Percentiles rank a stretch among this genome's conserved stretches.
These are phyloP conservation scores for Gnathochromis pfefferi DNA, from an alignment of 2,113 vertebrate genomes.

Conservation along the genomic window DNA sequence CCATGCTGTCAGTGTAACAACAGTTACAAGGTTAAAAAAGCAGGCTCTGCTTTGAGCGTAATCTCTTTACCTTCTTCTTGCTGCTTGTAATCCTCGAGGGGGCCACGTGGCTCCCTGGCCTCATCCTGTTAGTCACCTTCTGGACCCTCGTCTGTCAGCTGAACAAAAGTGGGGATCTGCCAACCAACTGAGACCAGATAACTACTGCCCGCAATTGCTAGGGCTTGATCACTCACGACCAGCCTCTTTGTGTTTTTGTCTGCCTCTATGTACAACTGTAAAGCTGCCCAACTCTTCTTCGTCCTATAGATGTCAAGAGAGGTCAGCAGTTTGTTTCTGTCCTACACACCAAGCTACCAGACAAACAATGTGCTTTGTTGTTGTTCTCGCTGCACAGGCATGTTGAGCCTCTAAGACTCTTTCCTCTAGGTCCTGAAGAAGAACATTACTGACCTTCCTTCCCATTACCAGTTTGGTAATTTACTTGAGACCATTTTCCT, in stretches of 20 bases:
- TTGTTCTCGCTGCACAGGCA: neutral
- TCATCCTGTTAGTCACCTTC: slow-evolving; percentile 92
- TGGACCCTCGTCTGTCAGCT: slow-evolving; percentile 78
- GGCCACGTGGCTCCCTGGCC: slow-evolving; percentile 74
- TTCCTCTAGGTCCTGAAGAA: neutral
- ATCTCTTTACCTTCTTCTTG: slow-evolving; percentile 85
- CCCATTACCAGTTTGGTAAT: neutral
- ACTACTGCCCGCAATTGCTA: neutral
- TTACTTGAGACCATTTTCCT: neutral
- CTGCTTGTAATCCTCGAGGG: slow-evolving; percentile 82
- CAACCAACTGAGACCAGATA: neutral
- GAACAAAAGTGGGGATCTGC: slow-evolving; percentile 30
- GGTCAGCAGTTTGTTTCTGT: neutral
- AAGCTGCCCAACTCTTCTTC: neutral
- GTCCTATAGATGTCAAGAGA: neutral
- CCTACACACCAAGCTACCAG: neutral
- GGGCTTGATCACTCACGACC: neutral
- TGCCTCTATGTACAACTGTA: neutral
- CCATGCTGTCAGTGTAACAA: slow-evolving; percentile 52
- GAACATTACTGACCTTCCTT: neutral
- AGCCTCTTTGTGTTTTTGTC: neutral
- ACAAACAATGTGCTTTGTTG: slow-evolving; percentile 10
- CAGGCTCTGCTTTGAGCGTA: slow-evolving; percentile 76
- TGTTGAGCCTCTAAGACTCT: neutral
- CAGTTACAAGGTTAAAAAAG: slow-evolving; percentile 76